Conservation (phyloP, 2,888 invertebrate genomes). For the Dione juno region DNA sequence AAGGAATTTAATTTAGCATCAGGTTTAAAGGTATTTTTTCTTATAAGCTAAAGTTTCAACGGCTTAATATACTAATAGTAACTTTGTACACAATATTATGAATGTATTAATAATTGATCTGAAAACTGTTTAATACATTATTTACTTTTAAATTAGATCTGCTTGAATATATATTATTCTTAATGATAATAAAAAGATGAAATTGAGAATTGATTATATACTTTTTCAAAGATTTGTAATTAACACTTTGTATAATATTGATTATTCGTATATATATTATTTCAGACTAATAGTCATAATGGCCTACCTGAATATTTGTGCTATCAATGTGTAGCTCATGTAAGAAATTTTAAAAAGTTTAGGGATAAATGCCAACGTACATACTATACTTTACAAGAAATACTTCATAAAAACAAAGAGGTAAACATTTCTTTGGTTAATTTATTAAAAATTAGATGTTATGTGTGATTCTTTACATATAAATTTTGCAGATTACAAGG, state of each 20-base stretch:
- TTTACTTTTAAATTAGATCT: not conserved
- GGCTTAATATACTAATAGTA: not conserved
- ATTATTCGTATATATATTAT: conserved; percentile 37
- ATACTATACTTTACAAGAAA: conserved; percentile 64
- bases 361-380: conserved; percentile 71
- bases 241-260: not conserved
- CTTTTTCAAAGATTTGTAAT: not conserved
- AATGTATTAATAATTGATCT: not conserved
- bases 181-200: not conserved
- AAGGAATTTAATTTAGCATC: conserved; percentile 65
- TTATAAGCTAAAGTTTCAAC: conserved; percentile 9
- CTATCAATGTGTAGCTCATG: conserved; percentile 62
- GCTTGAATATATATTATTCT: not conserved
- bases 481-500: conserved; percentile 63
- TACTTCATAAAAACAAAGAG: conserved; percentile 64
- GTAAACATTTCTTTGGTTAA: conserved; percentile 48
- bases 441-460: not conserved
- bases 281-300: conserved; percentile 60
- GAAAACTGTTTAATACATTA: not conserved
- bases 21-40: conserved; percentile 65
- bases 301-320: conserved; percentile 72
- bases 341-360: conserved; percentile 63
- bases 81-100: not conserved
- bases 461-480: too few relatives aligned
- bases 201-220: not conserved